Percentiles rank a stretch among this genome's conserved stretches.
These are phyloP conservation scores for Poecilus cupreus DNA, from an alignment of 2,888 invertebrate genomes.

Conservation along the genomic window DNA sequence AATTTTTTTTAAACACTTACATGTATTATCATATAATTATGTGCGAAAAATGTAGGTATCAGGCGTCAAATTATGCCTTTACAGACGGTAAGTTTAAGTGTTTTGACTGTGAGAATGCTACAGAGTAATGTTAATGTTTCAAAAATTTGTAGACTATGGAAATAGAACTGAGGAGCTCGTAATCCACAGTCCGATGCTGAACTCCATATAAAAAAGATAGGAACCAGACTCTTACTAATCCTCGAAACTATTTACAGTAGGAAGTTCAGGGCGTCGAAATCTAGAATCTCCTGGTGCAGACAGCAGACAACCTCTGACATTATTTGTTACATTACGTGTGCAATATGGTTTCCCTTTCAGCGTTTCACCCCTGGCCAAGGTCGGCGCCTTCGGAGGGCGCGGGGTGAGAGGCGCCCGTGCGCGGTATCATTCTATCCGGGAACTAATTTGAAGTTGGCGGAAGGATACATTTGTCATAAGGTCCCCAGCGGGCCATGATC, in stretches of 20 bases:
- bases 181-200: no score
- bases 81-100: no score
- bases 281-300: slow-evolving; percentile 62
- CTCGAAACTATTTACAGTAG: background rate
- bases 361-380: slow-evolving; percentile 33
- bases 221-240: background rate
- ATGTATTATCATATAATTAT: no score
- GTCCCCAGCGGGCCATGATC: slow-evolving; percentile 74
- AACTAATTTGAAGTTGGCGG: slow-evolving; percentile 75
- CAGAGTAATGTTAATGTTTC: no score
- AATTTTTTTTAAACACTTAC: no score
- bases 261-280: background rate
- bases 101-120: no score
- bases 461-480: slow-evolving; percentile 74
- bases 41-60: no score
- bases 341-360: slow-evolving; percentile 67
- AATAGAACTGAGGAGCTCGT: no score
- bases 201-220: no score
- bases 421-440: slow-evolving; percentile 59
- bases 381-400: slow-evolving; percentile 58
- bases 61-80: no score
- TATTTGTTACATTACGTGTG: slow-evolving; percentile 71
- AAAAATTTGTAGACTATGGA: no score
- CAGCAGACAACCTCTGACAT: slow-evolving; percentile 63
- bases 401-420: slow-evolving; percentile 2